Conservation (phyloP, 2,113 vertebrate genomes). For the Pseudorasbora parva region DNA sequence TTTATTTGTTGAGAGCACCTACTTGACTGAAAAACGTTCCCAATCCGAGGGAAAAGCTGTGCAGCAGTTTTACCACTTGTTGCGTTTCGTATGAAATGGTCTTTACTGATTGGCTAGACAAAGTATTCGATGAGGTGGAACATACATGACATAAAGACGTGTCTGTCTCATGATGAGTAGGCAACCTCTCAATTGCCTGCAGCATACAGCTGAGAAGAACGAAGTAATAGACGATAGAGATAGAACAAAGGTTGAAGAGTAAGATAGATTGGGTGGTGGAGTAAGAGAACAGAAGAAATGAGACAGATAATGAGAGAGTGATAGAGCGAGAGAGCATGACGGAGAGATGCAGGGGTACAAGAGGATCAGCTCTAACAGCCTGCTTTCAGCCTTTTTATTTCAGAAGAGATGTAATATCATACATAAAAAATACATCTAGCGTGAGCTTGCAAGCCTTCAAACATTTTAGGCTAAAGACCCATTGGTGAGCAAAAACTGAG, state of each 20-base stretch:
- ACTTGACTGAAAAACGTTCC: neutral
- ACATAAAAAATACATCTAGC: conserved; percentile 26
- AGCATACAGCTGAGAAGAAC: conserved; percentile 43
- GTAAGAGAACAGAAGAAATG: conserved; percentile 14
- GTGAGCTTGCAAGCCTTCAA: neutral
- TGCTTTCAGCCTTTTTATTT: conserved; percentile 38
- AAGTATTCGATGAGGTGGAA: neutral
- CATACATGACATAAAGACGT: neutral
- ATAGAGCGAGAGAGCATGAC: neutral
- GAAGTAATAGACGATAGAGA: conserved; percentile 27
- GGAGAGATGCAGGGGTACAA: neutral
- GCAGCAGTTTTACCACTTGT: neutral
- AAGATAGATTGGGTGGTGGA: conserved; percentile 32
- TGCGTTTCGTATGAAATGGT: neutral
- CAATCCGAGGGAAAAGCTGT: neutral
- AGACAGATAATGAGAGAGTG: conserved; percentile 18
- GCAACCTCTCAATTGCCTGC: conserved; percentile 41
- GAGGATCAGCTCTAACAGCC: conserved; percentile 38
- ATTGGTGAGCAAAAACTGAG: neutral
- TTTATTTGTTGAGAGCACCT: neutral
- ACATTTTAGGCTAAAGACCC: neutral
- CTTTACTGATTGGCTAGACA: conserved; percentile 5
- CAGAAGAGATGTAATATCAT: conserved; percentile 25
- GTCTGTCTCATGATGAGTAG: conserved; percentile 1
- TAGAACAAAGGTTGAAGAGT: conserved; percentile 34